Base-by-base conservation (phyloP, 2,797 vertebrate genomes). In the Megalops cyprinoides region DNA sequence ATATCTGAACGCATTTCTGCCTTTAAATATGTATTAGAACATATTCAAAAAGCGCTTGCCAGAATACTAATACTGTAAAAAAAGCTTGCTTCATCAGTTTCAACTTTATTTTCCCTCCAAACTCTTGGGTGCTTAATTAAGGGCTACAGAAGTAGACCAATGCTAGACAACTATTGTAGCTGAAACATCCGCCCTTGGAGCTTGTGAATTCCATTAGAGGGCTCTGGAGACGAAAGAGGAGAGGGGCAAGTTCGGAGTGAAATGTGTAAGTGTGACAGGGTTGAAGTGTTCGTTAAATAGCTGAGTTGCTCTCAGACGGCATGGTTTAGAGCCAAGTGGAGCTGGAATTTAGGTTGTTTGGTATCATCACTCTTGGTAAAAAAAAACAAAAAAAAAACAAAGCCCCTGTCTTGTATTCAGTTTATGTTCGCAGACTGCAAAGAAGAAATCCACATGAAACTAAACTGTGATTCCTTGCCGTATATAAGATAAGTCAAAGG, bases 61-160 rank as follows among this genome's bases (percentile, higher is more conserved):
- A 37, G 42, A 46, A 81, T 81, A 81, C 81, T 65, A 76, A 62
- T 81, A 31, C 46, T 15, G 3, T 48, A 74, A 56, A 81, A 82
- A 77, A 44, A 67, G 71, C 76, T 74, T 44, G 28, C 37, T 49
- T 82, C 81, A 77, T 46, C 76, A 74, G 28, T 62, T 65, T 53
- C 2, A 18, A 53, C 53, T n/a, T 10, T 51, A 51, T 75, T 34
- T 51, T 23, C 25, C 37, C 1, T 12, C 15, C 28, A 69, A 31
- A 49, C 49, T 31, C 48, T 76, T 51, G 25, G 4, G 14, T 39
- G 48, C 49, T 37, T 42, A 4, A 76, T 76, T 39, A 76, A 55
- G 1, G 23, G 49, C 74, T 55, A 76, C 49, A 76, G 31, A 34
- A 76, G 25, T 31, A 18, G 74, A 31, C 12, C 37, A 20, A 31